These are phyloP conservation scores for Hemicordylus capensis DNA, from an alignment of 2,113 vertebrate species.

Conservation along the genomic window DNA sequence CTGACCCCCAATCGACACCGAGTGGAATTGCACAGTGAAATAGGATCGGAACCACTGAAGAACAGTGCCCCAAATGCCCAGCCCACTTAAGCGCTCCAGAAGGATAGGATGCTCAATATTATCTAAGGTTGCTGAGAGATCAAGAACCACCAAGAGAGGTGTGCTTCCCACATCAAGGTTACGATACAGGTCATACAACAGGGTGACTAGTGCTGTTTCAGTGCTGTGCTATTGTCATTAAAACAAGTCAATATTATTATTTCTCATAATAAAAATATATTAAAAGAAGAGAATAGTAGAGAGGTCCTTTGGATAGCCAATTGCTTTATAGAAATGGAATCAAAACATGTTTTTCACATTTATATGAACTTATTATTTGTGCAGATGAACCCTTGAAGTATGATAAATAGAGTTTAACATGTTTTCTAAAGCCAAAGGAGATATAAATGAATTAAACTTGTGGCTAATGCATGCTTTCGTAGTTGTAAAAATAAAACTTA, in stretches of 20 bases:
- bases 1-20: too few relatives aligned
- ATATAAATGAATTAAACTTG: not conserved
- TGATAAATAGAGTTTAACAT: slow-evolving; percentile 7
- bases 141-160: too few relatives aligned
- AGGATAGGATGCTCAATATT: too few relatives aligned
- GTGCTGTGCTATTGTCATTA: too few relatives aligned
- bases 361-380: not conserved
- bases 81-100: too few relatives aligned
- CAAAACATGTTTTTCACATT: not conserved
- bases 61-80: too few relatives aligned
- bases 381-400: not conserved
- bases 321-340: not conserved
- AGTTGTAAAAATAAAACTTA: slow-evolving; percentile 44
- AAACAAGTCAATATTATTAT: not conserved
- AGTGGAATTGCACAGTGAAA: too few relatives aligned
- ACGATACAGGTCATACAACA: too few relatives aligned
- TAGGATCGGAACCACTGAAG: too few relatives aligned
- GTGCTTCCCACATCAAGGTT: too few relatives aligned
- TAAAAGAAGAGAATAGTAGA: not conserved
- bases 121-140: too few relatives aligned
- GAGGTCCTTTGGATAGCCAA: not conserved
- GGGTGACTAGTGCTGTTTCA: too few relatives aligned
- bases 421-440: slow-evolving; percentile 23
- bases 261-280: not conserved
- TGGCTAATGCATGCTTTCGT: not conserved